phyloP scores from a whole-genome alignment of 2,113 vertebrate species.

The Hylia prasina region DNA sequence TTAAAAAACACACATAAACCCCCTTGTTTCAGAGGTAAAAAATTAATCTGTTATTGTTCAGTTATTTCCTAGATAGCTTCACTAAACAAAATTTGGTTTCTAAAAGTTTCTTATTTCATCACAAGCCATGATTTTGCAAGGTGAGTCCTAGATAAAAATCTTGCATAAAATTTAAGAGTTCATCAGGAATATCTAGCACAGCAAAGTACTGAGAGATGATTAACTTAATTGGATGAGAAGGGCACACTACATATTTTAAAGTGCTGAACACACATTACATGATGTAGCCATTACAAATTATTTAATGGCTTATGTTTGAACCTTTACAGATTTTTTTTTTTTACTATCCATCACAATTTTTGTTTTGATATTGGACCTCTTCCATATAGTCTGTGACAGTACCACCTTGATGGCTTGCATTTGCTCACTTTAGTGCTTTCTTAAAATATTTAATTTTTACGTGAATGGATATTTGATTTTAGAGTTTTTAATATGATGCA shows the following conservation, averaged over 20 bases:
- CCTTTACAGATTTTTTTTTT: not conserved
- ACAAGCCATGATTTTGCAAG: slow-evolving; percentile 55
- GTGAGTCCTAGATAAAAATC: slow-evolving; percentile 35
- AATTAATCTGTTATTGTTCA: not conserved
- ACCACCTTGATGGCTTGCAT: not conserved
- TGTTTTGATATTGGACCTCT: not conserved
- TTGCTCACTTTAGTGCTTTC: not conserved
- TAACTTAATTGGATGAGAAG: not conserved
- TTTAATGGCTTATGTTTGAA: slow-evolving; percentile 62
- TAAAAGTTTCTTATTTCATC: slow-evolving; percentile 48
- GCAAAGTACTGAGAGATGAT: not conserved
- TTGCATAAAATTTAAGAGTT: slow-evolving; percentile 60
- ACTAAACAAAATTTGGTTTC: not conserved
- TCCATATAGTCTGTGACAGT: not conserved
- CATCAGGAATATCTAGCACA: slow-evolving; percentile 1
- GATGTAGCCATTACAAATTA: not conserved
- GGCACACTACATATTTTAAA: not conserved
- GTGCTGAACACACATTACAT: not conserved
- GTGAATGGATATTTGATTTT: not conserved
- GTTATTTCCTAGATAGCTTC: not conserved
- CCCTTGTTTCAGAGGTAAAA: not conserved
- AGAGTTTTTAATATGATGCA: not conserved
- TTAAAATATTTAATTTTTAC: not conserved
- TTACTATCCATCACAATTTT: not conserved
- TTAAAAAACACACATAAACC: not conserved